Percentiles rank a stretch among this genome's conserved stretches.
Conservation (phyloP, 2,888 invertebrate species). For the Epirrhoe alternata region DNA sequence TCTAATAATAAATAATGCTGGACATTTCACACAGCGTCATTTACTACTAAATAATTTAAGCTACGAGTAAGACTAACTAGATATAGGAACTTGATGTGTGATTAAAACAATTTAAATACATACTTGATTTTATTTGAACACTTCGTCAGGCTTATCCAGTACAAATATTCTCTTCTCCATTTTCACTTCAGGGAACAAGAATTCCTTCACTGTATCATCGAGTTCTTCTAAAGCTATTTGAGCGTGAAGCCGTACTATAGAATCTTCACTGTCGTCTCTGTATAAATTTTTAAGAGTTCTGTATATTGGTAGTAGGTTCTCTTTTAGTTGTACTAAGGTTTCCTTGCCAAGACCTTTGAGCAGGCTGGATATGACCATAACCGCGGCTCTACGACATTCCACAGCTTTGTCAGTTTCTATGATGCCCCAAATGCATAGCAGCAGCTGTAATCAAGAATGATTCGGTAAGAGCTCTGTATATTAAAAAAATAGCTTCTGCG, state of each 20-base stretch:
- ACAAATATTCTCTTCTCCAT: conserved; percentile 85
- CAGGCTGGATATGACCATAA: conserved; percentile 90
- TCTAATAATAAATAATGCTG: too few species aligned
- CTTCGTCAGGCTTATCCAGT: conserved; percentile 37
- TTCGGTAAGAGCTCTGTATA: not conserved
- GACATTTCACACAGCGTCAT: too few species aligned
- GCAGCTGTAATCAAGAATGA: conserved; percentile 82
- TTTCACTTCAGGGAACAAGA: conserved; percentile 84
- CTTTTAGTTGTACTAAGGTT: conserved; percentile 87
- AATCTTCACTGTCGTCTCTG: conserved; percentile 87
- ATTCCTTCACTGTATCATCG: conserved; percentile 87
- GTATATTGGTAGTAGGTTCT: conserved; percentile 88
- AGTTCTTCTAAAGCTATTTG: conserved; percentile 92
- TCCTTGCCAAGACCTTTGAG: conserved; percentile 91
- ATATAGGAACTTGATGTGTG: conserved; percentile 18
- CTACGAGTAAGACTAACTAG: conserved; percentile 1
- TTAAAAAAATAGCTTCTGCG: not conserved
- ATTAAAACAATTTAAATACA: conserved; percentile 35
- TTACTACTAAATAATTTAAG: too few species aligned
- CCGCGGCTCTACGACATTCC: conserved; percentile 92
- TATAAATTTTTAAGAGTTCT: conserved; percentile 88
- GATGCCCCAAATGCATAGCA: conserved; percentile 88
- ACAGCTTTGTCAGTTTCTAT: conserved; percentile 88
- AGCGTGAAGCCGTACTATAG: conserved; percentile 89
- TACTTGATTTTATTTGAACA: conserved; percentile 47